Conservation (phyloP, 2,888 invertebrate genomes). For the Pseudococcus viburni region DNA sequence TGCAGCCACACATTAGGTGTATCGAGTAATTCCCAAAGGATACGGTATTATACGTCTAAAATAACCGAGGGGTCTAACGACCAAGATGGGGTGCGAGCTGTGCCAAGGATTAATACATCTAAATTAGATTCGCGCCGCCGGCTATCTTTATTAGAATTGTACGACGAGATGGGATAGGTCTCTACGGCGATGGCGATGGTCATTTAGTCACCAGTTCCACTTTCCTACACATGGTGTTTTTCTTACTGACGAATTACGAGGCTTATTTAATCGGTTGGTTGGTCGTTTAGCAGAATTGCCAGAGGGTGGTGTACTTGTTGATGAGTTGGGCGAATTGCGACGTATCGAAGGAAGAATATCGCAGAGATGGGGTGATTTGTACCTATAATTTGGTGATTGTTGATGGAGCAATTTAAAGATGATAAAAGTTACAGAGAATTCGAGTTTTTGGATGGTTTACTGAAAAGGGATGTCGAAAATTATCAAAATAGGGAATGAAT, state of each 20-base stretch:
- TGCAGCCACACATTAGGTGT: not conserved
- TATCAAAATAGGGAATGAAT: too few species aligned
- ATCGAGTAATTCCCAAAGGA: not conserved
- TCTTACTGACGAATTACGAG: not conserved
- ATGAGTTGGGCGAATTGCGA: not conserved
- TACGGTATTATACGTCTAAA: not conserved
- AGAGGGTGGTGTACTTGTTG: not conserved
- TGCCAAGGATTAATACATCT: not conserved
- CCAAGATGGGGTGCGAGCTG: not conserved
- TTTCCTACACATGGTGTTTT: constrained; percentile 1
- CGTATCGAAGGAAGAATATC: too few species aligned
- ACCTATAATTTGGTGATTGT: too few species aligned
- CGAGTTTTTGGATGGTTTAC: too few species aligned
- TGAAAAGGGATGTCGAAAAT: too few species aligned
- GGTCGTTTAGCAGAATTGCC: not conserved
- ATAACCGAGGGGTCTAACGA: not conserved
- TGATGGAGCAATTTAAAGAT: too few species aligned
- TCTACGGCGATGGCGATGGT: not conserved
- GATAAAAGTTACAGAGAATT: too few species aligned
- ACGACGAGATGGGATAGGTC: not conserved
- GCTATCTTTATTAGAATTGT: constrained; percentile 2
- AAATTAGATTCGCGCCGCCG: constrained; percentile 17
- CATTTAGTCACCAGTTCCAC: not conserved
- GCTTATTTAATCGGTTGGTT: constrained; percentile 13
- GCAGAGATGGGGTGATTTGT: too few species aligned